Evolutionary conservation across 2,888 invertebrate genomes (phyloP).

Genomic region (Temnothorax unifasciatus): DNA sequence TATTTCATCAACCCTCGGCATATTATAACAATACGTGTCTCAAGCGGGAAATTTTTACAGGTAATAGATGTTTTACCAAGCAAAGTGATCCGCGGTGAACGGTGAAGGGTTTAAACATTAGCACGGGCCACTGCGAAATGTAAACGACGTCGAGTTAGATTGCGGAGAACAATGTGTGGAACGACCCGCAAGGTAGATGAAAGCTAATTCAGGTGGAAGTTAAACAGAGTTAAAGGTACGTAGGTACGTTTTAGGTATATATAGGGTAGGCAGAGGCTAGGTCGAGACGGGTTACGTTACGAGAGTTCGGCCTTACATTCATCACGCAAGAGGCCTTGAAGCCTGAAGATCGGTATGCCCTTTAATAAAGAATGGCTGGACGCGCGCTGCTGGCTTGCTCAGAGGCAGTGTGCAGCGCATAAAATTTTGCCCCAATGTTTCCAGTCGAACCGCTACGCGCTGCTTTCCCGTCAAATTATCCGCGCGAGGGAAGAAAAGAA

Average conservation of each 20-base stretch:
- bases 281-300: conserved; percentile 56
- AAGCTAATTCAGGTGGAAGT: conserved; percentile 84
- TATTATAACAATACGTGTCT: background rate
- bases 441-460: conserved; percentile 18
- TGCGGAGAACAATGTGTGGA: conserved; percentile 77
- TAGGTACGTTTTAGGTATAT: conserved; percentile 42
- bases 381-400: background rate
- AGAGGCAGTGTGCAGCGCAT: background rate
- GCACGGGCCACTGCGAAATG: conserved; percentile 71
- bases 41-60: conserved; percentile 31
- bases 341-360: conserved; percentile 29
- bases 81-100: conserved; percentile 64
- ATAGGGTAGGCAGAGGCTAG: conserved; percentile 58
- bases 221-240: conserved; percentile 81
- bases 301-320: conserved; percentile 69
- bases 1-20: background rate
- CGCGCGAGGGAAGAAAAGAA: conserved; percentile 5
- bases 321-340: conserved; percentile 51
- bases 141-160: conserved; percentile 75
- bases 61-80: conserved; percentile 35
- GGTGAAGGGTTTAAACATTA: conserved; percentile 79
- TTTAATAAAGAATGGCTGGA: conserved; percentile 58
- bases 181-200: conserved; percentile 71
- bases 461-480: conserved; percentile 43
- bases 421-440: conserved; percentile 48